Base-by-base conservation (phyloP, 2,797 vertebrate species). In the Ptychadena robeensis region DNA sequence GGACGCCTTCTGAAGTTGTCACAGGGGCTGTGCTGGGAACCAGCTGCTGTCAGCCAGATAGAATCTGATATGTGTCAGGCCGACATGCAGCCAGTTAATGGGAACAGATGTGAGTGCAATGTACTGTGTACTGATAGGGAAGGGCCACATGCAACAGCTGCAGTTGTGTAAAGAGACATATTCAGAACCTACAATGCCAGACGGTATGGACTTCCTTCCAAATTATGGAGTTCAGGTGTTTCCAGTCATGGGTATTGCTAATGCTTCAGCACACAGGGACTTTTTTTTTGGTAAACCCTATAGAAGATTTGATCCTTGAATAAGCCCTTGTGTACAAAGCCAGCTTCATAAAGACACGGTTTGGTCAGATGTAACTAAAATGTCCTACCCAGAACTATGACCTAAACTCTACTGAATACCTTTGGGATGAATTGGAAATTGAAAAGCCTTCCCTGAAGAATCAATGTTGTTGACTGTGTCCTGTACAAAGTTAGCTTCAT, bases 41-140 rank as follows among this genome's bases (percentile, higher is more conserved):
- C 18, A 63, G 40, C 73, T 73, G 72, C 9, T 71, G 40, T 72
- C 53, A 74, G 37, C 32, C 32, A 40, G 63, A 73, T 68, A 31
- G 48, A 27, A 83, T 48, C 63, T 74, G 61, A 73, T 68, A 15
- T 31, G 40, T 15, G 27, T 32, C 34, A 31, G 27, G 14, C 22
- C n/a, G 31, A 14, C 34, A 72, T 30, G 68, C 11, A 3, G 40
- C 37, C n/a, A 32, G 57, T 27, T 65, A 72, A 61, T 53, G 44
- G 44, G 2, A 80, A 34, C 76, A 84, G 76, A 84, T 84, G 76
- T 32, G 44, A 27, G 12, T 48, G 31, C 61, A 48, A 27, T 67
- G n/a, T 12, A 27, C 0, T 25, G 74, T 82, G 57, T 68, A 3
- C 66, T 44, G 28, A 44, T 65, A 67, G 27, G 63, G 44, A 67